Evolutionary conservation across 2,888 invertebrate genomes (phyloP).

Genomic region (Cryptocheilus praepositus): DNA sequence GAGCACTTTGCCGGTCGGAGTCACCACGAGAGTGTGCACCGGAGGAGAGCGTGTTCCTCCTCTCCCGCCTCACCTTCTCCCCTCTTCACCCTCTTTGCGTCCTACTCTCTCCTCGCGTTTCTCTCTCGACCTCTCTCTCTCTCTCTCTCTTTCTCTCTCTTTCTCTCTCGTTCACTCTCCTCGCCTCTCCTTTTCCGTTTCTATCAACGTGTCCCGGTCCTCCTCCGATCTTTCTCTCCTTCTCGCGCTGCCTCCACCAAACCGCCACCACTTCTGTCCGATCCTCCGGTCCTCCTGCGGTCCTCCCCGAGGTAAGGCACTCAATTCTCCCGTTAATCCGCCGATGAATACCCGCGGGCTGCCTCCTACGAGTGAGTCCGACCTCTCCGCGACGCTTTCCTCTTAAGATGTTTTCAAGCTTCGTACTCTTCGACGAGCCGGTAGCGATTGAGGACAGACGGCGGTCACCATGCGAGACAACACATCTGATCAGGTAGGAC

Average conservation of each 20-base stretch:
- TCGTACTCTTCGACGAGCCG: not conserved
- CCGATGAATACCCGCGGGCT: slow-evolving; percentile 33
- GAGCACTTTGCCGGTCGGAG: slow-evolving; percentile 66
- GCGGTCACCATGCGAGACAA: not conserved
- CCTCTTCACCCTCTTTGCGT: not conserved
- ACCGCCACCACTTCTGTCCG: slow-evolving; percentile 14
- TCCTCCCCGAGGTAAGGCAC: slow-evolving; percentile 47
- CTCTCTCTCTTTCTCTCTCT: slow-evolving; percentile 21
- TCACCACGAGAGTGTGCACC: slow-evolving; percentile 62
- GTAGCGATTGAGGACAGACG: slow-evolving; percentile 1
- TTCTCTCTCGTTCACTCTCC: slow-evolving; percentile 19
- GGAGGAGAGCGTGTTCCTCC: slow-evolving; percentile 57
- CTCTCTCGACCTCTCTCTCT: slow-evolving; percentile 13
- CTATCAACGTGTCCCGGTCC: slow-evolving; percentile 26
- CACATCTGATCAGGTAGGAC: not conserved
- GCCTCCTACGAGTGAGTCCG: not conserved
- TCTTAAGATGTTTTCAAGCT: slow-evolving; percentile 16
- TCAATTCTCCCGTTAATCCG: slow-evolving; percentile 53
- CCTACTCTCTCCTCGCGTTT: slow-evolving; percentile 16
- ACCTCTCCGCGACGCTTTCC: too few species aligned
- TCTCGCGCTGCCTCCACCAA: slow-evolving; percentile 29
- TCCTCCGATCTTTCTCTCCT: slow-evolving; percentile 13
- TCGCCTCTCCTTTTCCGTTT: slow-evolving; percentile 12
- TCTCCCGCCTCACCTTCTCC: slow-evolving; percentile 29
- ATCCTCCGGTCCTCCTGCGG: slow-evolving; percentile 34